phyloP scores from a whole-genome alignment of 2,888 invertebrate genomes.

The Ptycholaimellus sp. region DNA sequence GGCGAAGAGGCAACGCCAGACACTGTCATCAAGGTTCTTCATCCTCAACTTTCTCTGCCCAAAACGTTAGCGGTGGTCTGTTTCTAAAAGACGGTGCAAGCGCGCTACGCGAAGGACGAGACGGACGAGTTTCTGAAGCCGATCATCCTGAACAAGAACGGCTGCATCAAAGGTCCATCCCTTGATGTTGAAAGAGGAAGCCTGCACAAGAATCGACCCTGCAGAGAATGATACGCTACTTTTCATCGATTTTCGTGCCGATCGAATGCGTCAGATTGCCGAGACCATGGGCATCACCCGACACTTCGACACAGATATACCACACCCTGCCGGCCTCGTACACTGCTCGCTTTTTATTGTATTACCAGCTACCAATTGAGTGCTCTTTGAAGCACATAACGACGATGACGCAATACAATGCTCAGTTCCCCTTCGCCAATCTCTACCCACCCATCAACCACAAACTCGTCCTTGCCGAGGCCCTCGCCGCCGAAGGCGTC shows the following conservation, averaged over 20 bases:
- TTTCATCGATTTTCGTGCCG: constrained; percentile 31
- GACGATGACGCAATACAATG: constrained; percentile 31
- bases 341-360: background rate
- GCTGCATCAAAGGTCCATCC: constrained; percentile 16
- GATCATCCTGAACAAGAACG: constrained; percentile 24
- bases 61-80: background rate
- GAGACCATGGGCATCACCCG: constrained; percentile 24
- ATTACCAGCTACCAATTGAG: background rate
- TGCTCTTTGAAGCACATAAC: constrained; percentile 10
- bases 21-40: constrained; percentile 12
- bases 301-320: constrained; percentile 18
- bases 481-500: constrained; percentile 24
- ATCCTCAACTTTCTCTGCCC: no score
- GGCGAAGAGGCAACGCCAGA: constrained; percentile 23
- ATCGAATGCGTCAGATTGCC: constrained; percentile 29
- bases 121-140: constrained; percentile 32
- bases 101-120: constrained; percentile 24
- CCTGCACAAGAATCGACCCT: no score
- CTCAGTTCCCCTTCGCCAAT: constrained; percentile 27
- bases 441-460: constrained; percentile 29
- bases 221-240: constrained; percentile 28
- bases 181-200: background rate
- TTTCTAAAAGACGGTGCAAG: constrained; percentile 4
- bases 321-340: constrained; percentile 15
- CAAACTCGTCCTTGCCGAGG: constrained; percentile 30